Percentiles rank a stretch among this genome's conserved stretches.
Conservation (phyloP, 2,797 vertebrate genomes). For the Scarus forsteni region DNA sequence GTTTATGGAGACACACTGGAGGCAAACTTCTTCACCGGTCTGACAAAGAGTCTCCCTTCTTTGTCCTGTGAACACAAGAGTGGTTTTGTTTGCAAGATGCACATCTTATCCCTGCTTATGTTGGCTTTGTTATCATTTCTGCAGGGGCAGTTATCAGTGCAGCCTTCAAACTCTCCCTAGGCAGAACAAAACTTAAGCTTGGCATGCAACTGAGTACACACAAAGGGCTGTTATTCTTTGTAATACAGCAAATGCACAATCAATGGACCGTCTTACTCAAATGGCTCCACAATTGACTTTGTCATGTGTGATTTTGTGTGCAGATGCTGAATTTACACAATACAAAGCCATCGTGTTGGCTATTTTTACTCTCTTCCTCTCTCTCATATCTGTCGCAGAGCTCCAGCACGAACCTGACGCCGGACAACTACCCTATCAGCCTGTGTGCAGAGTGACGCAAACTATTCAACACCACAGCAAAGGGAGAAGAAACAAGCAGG, state of each 20-base stretch:
- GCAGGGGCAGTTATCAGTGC: slow-evolving; percentile 3
- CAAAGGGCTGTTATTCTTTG: slow-evolving; percentile 20
- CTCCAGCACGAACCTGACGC: slow-evolving; percentile 57
- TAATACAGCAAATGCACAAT: slow-evolving; percentile 8
- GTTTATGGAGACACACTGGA: slow-evolving; percentile 64
- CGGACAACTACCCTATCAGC: slow-evolving; percentile 49
- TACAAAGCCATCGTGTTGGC: slow-evolving; percentile 35
- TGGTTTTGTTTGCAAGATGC: slow-evolving; percentile 46
- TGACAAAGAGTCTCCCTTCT: slow-evolving; percentile 41
- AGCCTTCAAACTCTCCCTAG: slow-evolving; percentile 6
- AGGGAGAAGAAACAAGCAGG: slow-evolving; percentile 37
- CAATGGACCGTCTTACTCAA: slow-evolving; percentile 22
- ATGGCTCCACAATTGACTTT: slow-evolving; percentile 20
- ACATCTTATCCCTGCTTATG: slow-evolving; percentile 7
- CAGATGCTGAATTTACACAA: slow-evolving; percentile 65
- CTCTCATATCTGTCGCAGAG: slow-evolving; percentile 52
- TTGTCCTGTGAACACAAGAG: slow-evolving; percentile 60
- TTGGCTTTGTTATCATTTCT: slow-evolving; percentile 19
- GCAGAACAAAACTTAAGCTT: slow-evolving; percentile 7
- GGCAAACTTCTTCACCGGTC: slow-evolving; percentile 47
- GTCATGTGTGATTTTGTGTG: slow-evolving; percentile 36
- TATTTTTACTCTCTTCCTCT: slow-evolving; percentile 73
- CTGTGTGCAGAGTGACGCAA: slow-evolving; percentile 48
- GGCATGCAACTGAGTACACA: slow-evolving; percentile 21
- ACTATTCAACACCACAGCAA: slow-evolving; percentile 23